A percentile compares a stretch with the other conserved stretches of the same genome.
Conservation (phyloP, 2,888 invertebrate genomes). For the Drosophila suboccidentalis region DNA sequence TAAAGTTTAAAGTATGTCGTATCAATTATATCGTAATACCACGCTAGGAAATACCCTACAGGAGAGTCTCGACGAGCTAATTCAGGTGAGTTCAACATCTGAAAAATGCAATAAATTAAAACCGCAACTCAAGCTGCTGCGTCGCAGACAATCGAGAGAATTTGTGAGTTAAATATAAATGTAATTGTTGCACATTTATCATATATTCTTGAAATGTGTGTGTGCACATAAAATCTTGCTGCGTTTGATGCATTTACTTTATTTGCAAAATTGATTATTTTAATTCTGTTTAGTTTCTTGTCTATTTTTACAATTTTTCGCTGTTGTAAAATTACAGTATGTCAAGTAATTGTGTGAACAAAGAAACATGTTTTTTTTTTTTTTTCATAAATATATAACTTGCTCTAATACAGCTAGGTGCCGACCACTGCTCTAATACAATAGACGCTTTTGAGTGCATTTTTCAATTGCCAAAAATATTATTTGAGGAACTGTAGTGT, state of each 20-base stretch:
- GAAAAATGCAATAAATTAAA: not conserved
- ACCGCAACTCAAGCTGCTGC: conserved; percentile 22
- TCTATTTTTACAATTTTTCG: no score
- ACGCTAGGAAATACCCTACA: conserved; percentile 98
- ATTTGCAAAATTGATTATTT: not conserved
- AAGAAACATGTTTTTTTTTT: not conserved
- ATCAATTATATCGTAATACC: conserved; percentile 98
- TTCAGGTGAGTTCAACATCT: conserved; percentile 88
- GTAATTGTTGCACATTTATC: conserved; percentile 12
- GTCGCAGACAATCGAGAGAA: conserved; percentile 10
- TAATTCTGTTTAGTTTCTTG: not conserved
- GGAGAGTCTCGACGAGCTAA: conserved; percentile 98
- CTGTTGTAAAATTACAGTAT: not conserved
- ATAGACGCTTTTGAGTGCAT: no score
- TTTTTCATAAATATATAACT: no score
- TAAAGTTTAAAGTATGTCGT: conserved; percentile 89
- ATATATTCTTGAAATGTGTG: not conserved
- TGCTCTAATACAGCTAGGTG: no score
- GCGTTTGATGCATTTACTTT: not conserved
- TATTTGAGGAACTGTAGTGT: no score
- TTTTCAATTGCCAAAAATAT: no score
- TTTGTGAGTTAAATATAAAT: not conserved
- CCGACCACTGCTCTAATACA: no score
- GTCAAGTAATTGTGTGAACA: not conserved
- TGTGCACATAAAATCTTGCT: not conserved